phyloP scores from a whole-genome alignment of 1,140 invertebrate genomes.

The Ceratitis capitata region DNA sequence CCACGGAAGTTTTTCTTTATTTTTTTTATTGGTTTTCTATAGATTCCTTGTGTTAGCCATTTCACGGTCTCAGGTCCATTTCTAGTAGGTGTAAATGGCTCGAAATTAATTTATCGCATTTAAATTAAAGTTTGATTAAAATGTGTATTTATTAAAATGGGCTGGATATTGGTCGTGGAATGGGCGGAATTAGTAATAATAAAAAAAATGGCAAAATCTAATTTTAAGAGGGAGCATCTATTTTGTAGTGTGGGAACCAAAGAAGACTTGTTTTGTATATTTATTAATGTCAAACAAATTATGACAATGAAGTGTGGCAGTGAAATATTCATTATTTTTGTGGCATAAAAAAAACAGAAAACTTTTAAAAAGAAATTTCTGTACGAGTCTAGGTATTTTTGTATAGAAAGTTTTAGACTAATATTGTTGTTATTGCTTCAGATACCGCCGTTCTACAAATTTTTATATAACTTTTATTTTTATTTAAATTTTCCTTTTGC shows the following conservation, averaged over 20 bases:
- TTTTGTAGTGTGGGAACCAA: neutral
- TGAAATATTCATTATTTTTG: neutral
- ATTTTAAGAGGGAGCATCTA: neutral
- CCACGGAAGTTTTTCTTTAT: neutral
- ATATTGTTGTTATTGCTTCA: too few relatives aligned
- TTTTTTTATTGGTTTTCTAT: too few relatives aligned
- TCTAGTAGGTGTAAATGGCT: constrained; percentile 15
- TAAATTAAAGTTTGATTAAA: constrained; percentile 37
- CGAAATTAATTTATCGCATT: constrained; percentile 32
- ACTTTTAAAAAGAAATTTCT: too few relatives aligned
- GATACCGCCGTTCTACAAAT: too few relatives aligned
- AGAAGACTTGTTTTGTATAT: neutral
- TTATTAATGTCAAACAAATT: neutral
- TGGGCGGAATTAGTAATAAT: neutral
- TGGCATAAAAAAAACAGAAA: too few relatives aligned
- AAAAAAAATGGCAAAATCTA: neutral
- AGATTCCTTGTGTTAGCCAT: too few relatives aligned
- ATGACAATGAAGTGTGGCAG: neutral
- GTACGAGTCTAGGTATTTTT: too few relatives aligned
- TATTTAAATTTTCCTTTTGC: neutral
- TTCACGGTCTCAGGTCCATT: neutral
- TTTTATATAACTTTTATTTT: too few relatives aligned
- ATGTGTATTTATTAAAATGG: constrained; percentile 33
- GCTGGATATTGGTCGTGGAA: neutral
- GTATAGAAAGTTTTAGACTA: too few relatives aligned